Base-by-base conservation (phyloP, 2,113 vertebrate species). In the Ctenodactylus gundi region DNA sequence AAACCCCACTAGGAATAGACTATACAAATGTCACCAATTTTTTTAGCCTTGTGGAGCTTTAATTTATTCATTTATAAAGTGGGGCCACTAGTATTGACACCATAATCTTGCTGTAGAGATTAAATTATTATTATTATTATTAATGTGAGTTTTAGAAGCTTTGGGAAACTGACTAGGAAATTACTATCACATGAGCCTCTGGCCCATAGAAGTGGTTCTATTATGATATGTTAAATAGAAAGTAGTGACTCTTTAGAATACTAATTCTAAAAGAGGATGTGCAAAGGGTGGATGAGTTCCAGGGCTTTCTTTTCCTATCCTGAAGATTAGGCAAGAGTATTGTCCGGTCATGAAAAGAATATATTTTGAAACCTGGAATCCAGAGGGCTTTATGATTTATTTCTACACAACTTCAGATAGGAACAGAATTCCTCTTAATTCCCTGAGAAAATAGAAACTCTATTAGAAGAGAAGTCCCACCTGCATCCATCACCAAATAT, bases 401-500 rank as follows among this genome's bases (percentile, higher is more conserved):
- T 90, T 31, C 77, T 77, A 29, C 39, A 27, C 34, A 68, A 51
- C 31, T 68, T 81, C n/a, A 39, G 34, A 55, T 77, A 36, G 88
- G 27, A 87, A 67, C 17, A 55, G 76, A 62, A 87, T 95, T 97
- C 84, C 85, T 94, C 78, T 91, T 93, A 78, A 91, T 91, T 94
- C 39, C 64, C 21, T 64, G 49, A 97, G 81, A 86, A 96, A 95
- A 94, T 23, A 80, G 91, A 70, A 91, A 31, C 41, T 60, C 25
- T 82, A 29, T 49, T 36, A 82, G 51, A 87, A 92, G 91, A 95
- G 68, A 83, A 53, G 23, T 34, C 78, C n/a, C 78, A 95, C 85
- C 82, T 95, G 73, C 0, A 1, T 58, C 90, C 60, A 70, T 88
- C 60, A 78, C 25, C 49, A 85, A 67, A 85, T 90, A 72, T 6